Evolutionary conservation across 2,797 vertebrate genomes (phyloP).

Genomic region (Dendrocincla tyrannina): DNA sequence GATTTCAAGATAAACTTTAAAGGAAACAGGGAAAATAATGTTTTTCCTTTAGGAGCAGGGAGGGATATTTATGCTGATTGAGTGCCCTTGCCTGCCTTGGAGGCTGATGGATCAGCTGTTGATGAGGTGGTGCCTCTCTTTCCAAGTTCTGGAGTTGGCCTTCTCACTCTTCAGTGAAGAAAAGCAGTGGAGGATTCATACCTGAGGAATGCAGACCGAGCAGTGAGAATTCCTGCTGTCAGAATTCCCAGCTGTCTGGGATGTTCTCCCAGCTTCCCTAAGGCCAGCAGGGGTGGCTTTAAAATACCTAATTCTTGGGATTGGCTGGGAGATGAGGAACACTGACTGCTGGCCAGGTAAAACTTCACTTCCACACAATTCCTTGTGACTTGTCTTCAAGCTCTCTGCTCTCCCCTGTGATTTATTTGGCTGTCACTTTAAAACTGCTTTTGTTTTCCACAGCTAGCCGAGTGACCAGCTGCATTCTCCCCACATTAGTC

Average conservation of each 20-base stretch:
- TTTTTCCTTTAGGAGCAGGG: not conserved
- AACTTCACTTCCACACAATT: not conserved
- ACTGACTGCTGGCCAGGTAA: rapidly evolving
- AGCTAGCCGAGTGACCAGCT: not conserved
- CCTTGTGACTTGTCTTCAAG: not conserved
- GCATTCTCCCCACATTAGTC: not conserved
- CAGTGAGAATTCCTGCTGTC: not conserved
- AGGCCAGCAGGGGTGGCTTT: not conserved
- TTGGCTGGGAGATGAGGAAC: not conserved
- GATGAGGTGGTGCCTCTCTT: not conserved
- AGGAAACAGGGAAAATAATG: not conserved
- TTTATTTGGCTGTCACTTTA: not conserved
- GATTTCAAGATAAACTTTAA: not conserved
- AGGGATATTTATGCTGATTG: rapidly evolving
- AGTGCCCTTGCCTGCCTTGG: not conserved
- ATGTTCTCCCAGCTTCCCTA: not conserved
- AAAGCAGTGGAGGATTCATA: not conserved
- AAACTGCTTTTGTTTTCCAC: not conserved
- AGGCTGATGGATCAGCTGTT: rapidly evolving
- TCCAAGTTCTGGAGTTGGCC: not conserved
- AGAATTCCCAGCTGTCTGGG: not conserved
- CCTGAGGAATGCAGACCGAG: not conserved
- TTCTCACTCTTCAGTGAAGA: not conserved
- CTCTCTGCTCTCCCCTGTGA: not conserved
- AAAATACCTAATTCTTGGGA: not conserved